Evolutionary conservation across 2,888 invertebrate species (phyloP), one percentile per base, ranked within the genome.

Genomic region (Scaptomyza cyrtandrae): DNA sequence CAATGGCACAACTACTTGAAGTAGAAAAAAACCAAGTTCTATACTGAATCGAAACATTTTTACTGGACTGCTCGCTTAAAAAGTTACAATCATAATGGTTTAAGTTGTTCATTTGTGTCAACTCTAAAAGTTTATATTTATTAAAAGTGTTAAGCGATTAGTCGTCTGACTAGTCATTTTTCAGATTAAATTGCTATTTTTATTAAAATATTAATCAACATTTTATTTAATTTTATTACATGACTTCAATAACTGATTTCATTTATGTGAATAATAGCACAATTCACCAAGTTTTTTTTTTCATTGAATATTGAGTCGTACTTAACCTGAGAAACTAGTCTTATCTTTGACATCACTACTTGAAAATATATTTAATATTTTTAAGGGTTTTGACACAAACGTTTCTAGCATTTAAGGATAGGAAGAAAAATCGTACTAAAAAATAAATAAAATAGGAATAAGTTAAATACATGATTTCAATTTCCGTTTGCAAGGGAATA

Each of bases 21-120:
- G 13, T 50, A 73, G 29, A 1, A 48, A n/a, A 13, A 68, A 3
- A 9, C 6, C 13, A 13, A 19, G 10, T 46, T 43, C 3, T 6
- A 45, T 53, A 39, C 7, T 29, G 1, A 39, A 49, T 1, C 29
- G 24, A 56, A 19, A 45, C 72, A 72, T 73, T 55, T 49, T 58
- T 0, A 33, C 14, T 14, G 6, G 33, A 33, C 10, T 52, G 31
- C 9, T 59, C 39, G 31, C 14, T 37, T 41, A 1, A 7, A 52
- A 43, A 6, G 48, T 6, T 56, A 6, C 1, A 37, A 39, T n/a
- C 9, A 11, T 9, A 55, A 13, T 63, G 35, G 33, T 10, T 53
- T 27, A 1, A 14, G 6, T 13, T 48, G 7, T 9, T 0, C 2
- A 9, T 11, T 37, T 19, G 4, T 1, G 11, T 11, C 35, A 6